A percentile compares a stretch with the other conserved stretches of the same genome.
These are phyloP conservation scores for Osmoderma eremita DNA, from an alignment of 2,888 invertebrate genomes.

Conservation along the genomic window DNA sequence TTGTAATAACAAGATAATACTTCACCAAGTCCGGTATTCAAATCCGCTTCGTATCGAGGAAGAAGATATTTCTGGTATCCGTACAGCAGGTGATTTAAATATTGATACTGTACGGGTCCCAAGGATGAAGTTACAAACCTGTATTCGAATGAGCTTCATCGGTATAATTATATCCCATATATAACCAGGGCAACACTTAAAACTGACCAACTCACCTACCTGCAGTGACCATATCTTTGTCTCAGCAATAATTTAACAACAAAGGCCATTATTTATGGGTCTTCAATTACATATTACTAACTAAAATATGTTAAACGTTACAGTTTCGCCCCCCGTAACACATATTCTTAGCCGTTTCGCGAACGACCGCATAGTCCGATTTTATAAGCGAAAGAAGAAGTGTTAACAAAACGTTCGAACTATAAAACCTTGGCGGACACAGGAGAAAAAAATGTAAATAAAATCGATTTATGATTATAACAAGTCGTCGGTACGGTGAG, in stretches of 20 bases:
- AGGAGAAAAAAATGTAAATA: not conserved
- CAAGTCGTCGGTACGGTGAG: not conserved
- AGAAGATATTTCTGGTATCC: slow-evolving; percentile 12
- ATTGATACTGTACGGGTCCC: slow-evolving; percentile 30
- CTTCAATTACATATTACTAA: slow-evolving; percentile 42
- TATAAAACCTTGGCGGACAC: no score
- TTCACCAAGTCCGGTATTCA: not conserved
- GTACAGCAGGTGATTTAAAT: slow-evolving; percentile 36
- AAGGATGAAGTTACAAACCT: slow-evolving; percentile 44
- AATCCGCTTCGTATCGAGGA: slow-evolving; percentile 5
- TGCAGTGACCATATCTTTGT: slow-evolving; percentile 43
- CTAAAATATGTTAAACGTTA: slow-evolving; percentile 38
- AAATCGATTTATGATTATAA: slow-evolving; percentile 10
- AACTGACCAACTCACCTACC: slow-evolving; percentile 40
- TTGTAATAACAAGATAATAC: slow-evolving; percentile 25
- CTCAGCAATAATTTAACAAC: slow-evolving; percentile 40
- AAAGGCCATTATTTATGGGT: slow-evolving; percentile 41
- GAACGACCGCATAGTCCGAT: not conserved
- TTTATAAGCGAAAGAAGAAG: not conserved
- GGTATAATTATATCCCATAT: slow-evolving; percentile 43
- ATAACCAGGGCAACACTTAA: slow-evolving; percentile 38
- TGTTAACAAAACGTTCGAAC: no score
- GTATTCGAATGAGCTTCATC: slow-evolving; percentile 40
- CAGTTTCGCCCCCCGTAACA: slow-evolving; percentile 2
- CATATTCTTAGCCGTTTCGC: not conserved